Evolutionary conservation across 2,113 vertebrate species (phyloP).

Genomic region (Marmota monax): DNA sequence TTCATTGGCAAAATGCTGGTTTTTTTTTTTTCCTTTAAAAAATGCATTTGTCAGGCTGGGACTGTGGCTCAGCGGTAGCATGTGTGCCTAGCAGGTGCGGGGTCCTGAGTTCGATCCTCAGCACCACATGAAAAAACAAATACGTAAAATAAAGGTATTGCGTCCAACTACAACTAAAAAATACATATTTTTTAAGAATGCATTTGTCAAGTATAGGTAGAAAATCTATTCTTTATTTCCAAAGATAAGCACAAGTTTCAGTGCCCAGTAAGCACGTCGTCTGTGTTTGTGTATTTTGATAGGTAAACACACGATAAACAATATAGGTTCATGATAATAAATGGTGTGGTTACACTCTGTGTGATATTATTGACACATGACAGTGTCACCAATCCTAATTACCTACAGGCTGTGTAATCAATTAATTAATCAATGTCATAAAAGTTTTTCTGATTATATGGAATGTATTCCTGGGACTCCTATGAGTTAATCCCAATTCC

Average conservation of each 20-base stretch:
- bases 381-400: neutral
- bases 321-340: neutral
- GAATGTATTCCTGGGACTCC: neutral
- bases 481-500: neutral
- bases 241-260: neutral
- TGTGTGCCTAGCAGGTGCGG: no score
- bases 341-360: neutral
- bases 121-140: no score
- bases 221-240: neutral
- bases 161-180: no score
- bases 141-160: no score
- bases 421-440: neutral
- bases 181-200: neutral
- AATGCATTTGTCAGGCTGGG: no score
- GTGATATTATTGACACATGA: neutral
- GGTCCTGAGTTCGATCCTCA: no score
- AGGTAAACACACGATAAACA: neutral
- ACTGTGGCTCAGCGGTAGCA: no score
- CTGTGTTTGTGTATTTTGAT: neutral
- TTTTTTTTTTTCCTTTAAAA: neutral
- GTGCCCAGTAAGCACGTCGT: neutral
- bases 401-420: neutral
- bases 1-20: neutral
- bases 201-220: neutral
- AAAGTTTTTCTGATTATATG: neutral